Evolutionary conservation across 2,113 vertebrate species (phyloP).

Genomic region (Tursiops truncatus): DNA sequence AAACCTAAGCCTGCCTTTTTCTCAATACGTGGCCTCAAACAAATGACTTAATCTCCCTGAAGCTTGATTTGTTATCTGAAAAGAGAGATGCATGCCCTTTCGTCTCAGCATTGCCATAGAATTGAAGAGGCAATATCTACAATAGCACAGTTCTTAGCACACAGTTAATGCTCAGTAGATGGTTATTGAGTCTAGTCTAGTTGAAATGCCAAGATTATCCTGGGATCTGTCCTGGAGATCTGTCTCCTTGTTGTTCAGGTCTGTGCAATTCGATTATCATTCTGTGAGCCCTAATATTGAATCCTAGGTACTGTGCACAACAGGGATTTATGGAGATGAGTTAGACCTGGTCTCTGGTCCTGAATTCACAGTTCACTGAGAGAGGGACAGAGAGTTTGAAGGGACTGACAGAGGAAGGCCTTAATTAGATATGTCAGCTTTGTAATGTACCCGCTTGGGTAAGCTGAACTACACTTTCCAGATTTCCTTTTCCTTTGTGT

Average conservation of each 20-base stretch:
- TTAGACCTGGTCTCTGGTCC: background rate
- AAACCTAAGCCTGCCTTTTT: background rate
- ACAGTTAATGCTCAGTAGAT: background rate
- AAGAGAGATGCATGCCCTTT: background rate
- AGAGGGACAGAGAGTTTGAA: background rate
- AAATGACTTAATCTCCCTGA: background rate
- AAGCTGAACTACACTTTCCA: background rate
- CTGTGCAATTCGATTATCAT: background rate
- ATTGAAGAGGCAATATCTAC: background rate
- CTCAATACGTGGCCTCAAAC: background rate
- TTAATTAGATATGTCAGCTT: background rate
- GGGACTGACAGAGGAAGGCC: background rate
- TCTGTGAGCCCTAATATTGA: background rate
- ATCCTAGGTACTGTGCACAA: background rate
- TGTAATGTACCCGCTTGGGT: background rate
- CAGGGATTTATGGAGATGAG: background rate
- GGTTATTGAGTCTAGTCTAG: background rate
- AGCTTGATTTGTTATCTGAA: conserved; percentile 2
- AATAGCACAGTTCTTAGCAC: background rate
- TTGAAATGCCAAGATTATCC: background rate
- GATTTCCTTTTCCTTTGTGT: background rate
- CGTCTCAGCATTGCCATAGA: background rate
- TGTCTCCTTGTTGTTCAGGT: background rate
- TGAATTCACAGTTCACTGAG: background rate
- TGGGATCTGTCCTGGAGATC: background rate